phyloP scores from a whole-genome alignment of 2,888 invertebrate genomes.

The Drosophila lutescens region DNA sequence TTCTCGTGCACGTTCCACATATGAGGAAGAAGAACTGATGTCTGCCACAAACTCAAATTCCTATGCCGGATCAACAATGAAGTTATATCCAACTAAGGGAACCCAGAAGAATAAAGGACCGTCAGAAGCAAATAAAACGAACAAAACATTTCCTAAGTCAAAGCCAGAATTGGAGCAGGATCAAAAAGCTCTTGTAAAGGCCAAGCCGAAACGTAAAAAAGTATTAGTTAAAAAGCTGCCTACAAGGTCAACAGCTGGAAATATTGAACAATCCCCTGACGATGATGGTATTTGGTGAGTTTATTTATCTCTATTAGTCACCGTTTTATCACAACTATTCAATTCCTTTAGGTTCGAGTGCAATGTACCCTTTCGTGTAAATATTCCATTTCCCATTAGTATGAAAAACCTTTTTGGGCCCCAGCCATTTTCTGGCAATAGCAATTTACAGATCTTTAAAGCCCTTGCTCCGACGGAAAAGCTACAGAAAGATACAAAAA shows the following conservation, averaged over 20 bases:
- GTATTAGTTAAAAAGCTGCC: background rate
- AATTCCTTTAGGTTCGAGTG: conserved; percentile 54
- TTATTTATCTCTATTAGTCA: fast-evolving
- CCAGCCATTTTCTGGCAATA: background rate
- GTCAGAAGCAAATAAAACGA: background rate
- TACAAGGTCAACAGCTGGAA: background rate
- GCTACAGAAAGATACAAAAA: background rate
- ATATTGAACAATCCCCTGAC: background rate
- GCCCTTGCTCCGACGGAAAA: background rate
- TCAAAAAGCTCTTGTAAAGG: conserved; percentile 6
- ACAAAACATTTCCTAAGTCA: background rate
- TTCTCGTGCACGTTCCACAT: no score
- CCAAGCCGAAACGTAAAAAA: conserved; percentile 24
- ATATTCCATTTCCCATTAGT: conserved; percentile 42
- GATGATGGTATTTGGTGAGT: conserved; percentile 57
- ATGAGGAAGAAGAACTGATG: background rate
- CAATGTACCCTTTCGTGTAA: conserved; percentile 60
- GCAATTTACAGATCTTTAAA: background rate
- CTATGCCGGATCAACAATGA: background rate
- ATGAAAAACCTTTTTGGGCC: conserved; percentile 26
- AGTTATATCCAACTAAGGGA: no score
- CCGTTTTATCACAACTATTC: fast-evolving
- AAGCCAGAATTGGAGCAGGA: background rate
- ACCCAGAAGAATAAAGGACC: background rate
- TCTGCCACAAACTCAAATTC: background rate